phyloP scores from a whole-genome alignment of 2,888 invertebrate species.

The Drosophila macrospina region DNA sequence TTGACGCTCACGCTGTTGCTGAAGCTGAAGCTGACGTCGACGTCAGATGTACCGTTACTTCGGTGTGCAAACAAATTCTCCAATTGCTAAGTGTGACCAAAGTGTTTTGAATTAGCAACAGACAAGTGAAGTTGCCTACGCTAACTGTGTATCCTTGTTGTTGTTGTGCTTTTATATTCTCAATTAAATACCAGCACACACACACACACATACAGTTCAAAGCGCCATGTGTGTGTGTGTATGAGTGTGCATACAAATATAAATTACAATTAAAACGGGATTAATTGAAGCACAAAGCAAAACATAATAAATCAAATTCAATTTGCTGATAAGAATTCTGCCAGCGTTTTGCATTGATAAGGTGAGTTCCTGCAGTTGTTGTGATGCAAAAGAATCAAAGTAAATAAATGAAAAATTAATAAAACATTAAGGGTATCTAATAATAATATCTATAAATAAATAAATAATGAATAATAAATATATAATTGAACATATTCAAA shows the following conservation, averaged over 20 bases:
- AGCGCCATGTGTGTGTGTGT: neutral
- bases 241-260: constrained; percentile 5
- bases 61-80: constrained; percentile 26
- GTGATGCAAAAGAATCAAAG: too few species aligned
- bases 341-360: constrained; percentile 12
- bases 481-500: neutral
- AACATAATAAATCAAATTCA: constrained; percentile 4
- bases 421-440: neutral
- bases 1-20: constrained; percentile 1
- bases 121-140: constrained; percentile 19
- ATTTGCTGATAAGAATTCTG: constrained; percentile 4
- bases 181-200: constrained; percentile 44
- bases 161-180: constrained; percentile 30
- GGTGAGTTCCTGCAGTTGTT: constrained; percentile 24
- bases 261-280: constrained; percentile 48
- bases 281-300: constrained; percentile 39
- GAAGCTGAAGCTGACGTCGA: constrained; percentile 17
- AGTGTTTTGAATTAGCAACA: constrained; percentile 49
- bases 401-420: neutral
- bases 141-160: constrained; percentile 5
- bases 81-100: constrained; percentile 51
- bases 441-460: neutral
- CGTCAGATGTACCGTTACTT: neutral
- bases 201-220: constrained; percentile 17
- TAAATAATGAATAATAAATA: neutral